A percentile compares a stretch with the other conserved stretches of the same genome.
Evolutionary conservation across 2,113 vertebrate species (phyloP).

Genomic region (Oryzias celebensis): DNA sequence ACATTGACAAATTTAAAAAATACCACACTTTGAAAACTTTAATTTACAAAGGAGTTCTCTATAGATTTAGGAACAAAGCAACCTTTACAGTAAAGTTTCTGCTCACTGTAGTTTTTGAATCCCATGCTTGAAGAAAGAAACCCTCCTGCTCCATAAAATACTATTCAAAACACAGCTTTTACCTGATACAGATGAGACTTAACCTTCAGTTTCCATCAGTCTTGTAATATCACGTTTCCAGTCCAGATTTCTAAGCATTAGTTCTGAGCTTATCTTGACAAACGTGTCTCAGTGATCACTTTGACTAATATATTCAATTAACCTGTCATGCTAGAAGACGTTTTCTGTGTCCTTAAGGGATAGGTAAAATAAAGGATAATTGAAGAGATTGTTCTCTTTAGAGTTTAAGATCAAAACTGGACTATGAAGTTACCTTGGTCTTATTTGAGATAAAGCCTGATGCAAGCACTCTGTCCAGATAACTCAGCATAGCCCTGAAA

Average conservation of each 20-base stretch:
- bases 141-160: neutral
- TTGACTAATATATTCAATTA: slow-evolving; percentile 13
- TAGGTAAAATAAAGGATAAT: slow-evolving; percentile 28
- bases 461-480: slow-evolving; percentile 61
- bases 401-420: slow-evolving; percentile 37
- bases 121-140: neutral
- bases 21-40: too few relatives aligned
- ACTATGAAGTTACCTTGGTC: slow-evolving; percentile 29
- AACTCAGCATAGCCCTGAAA: slow-evolving; percentile 64
- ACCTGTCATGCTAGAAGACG: slow-evolving; percentile 5
- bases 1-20: too few relatives aligned
- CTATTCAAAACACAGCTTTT: too few relatives aligned
- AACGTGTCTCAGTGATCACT: slow-evolving; percentile 3
- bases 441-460: slow-evolving; percentile 60
- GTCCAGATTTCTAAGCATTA: neutral
- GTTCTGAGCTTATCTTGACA: neutral
- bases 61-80: too few relatives aligned
- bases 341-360: slow-evolving; percentile 24
- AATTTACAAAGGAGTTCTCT: too few relatives aligned
- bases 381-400: slow-evolving; percentile 43
- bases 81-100: too few relatives aligned
- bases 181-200: neutral
- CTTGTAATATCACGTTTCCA: neutral
- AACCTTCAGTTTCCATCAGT: neutral
- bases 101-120: too few relatives aligned